A percentile compares a stretch with the other conserved stretches of the same genome.
These are phyloP conservation scores for Drosophila mercatorum DNA, from an alignment of 2,888 invertebrate species.

Conservation along the genomic window DNA sequence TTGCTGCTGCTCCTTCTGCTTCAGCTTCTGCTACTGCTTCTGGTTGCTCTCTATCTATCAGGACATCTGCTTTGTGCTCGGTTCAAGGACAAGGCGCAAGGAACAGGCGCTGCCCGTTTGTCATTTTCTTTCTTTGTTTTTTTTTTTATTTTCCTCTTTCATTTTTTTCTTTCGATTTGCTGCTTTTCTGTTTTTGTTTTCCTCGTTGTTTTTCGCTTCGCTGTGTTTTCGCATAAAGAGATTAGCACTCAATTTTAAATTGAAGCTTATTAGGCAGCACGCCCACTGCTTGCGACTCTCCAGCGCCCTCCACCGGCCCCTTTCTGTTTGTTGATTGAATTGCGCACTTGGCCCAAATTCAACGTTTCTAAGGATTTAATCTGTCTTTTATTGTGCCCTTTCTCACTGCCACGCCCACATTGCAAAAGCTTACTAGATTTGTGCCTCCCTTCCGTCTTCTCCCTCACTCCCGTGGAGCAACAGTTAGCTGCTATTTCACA, in stretches of 20 bases:
- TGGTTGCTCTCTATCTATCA: not conserved
- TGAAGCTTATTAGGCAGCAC: slow-evolving; percentile 53
- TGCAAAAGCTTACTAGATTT: not conserved
- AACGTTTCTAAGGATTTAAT: slow-evolving; percentile 52
- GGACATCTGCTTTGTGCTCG: slow-evolving; percentile 27
- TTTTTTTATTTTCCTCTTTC: slow-evolving; percentile 13
- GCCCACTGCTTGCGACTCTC: not conserved
- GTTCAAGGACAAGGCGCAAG: slow-evolving; percentile 46
- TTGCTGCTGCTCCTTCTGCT: slow-evolving; percentile 6
- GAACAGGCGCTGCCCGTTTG: slow-evolving; percentile 24
- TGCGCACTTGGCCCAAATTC: slow-evolving; percentile 51
- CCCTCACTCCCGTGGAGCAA: slow-evolving; percentile 9
- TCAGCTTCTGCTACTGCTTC: slow-evolving; percentile 20
- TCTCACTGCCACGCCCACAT: slow-evolving; percentile 12
- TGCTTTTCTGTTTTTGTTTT: slow-evolving; percentile 16
- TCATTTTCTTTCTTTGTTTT: slow-evolving; percentile 9
- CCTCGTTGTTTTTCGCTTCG: slow-evolving; percentile 31
- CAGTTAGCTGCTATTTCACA: slow-evolving; percentile 27
- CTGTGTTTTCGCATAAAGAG: slow-evolving; percentile 47
- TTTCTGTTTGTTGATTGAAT: slow-evolving; percentile 41
- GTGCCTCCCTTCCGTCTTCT: not conserved
- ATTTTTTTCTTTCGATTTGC: slow-evolving; percentile 8
- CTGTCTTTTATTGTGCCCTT: slow-evolving; percentile 49
- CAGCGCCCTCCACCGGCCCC: not conserved
- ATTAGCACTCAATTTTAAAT: slow-evolving; percentile 64